phyloP scores from a whole-genome alignment of 2,797 vertebrate species.

The Brachyalestes nurse region DNA sequence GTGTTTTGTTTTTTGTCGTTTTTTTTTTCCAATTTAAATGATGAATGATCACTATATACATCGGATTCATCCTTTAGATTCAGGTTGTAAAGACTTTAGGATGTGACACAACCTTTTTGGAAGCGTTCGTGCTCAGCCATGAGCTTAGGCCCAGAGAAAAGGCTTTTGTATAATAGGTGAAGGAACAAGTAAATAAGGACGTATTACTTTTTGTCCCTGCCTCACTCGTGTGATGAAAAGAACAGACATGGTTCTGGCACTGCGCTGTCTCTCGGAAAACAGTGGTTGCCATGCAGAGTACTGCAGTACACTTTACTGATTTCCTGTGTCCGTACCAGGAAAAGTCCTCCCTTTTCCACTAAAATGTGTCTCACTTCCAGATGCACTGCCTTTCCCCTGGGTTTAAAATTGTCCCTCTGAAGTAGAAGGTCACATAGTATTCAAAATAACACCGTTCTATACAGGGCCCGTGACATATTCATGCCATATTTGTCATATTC shows the following conservation, averaged over 20 bases:
- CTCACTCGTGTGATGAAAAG: conserved; percentile 34
- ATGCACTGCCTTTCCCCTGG: conserved; percentile 39
- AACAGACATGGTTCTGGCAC: conserved; percentile 50
- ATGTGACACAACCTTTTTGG: conserved; percentile 34
- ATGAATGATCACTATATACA: conserved; percentile 26
- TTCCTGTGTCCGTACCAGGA: conserved; percentile 54
- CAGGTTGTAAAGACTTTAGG: conserved; percentile 14
- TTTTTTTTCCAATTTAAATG: conserved; percentile 21
- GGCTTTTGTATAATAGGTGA: conserved; percentile 38
- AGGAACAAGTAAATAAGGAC: conserved; percentile 44
- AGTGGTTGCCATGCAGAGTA: conserved; percentile 34
- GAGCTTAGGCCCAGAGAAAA: conserved; percentile 5
- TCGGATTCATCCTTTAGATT: conserved; percentile 49
- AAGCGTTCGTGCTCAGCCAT: conserved; percentile 12
- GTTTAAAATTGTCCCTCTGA: conserved; percentile 47
- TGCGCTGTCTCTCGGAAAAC: conserved; percentile 45
- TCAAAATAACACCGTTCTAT: conserved; percentile 49
- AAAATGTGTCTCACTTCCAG: conserved; percentile 43
- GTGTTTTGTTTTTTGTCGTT: conserved; percentile 31
- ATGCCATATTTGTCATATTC: conserved; percentile 49
- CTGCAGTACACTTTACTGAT: conserved; percentile 29
- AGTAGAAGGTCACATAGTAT: conserved; percentile 39
- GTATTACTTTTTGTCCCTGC: conserved; percentile 25
- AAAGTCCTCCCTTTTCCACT: conserved; percentile 56
- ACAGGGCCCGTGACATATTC: conserved; percentile 29